A percentile compares a stretch with the other conserved stretches of the same genome.
Conservation (phyloP, 2,113 vertebrate genomes). For the Rhinogobius similis region DNA sequence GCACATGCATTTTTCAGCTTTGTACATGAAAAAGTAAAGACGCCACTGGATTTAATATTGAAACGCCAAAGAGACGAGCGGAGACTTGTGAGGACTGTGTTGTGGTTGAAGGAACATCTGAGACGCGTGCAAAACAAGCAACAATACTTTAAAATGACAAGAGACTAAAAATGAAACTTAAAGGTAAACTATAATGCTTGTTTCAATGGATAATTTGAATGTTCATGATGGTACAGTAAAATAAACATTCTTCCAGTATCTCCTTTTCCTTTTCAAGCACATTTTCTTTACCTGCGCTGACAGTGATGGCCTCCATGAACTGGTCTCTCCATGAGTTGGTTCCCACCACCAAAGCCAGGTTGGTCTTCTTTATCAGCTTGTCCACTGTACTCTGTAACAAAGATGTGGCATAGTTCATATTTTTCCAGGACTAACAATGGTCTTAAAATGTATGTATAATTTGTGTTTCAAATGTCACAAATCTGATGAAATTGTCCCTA, state of each 20-base stretch:
- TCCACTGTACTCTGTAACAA: slow-evolving; percentile 90
- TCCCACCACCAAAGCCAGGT: slow-evolving; percentile 95
- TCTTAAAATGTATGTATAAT: no score
- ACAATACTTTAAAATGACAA: slow-evolving; percentile 7
- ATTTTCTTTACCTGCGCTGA: slow-evolving; percentile 89
- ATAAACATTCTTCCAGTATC: background rate
- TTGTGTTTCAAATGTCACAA: no score
- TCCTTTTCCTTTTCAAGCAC: background rate
- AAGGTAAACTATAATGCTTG: no score
- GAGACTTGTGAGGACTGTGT: background rate
- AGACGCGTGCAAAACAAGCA: slow-evolving; percentile 7
- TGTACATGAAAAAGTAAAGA: slow-evolving; percentile 66
- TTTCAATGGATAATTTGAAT: no score
- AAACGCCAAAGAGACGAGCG: slow-evolving; percentile 44
- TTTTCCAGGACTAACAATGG: background rate
- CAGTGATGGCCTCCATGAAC: slow-evolving; percentile 98
- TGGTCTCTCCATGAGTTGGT: slow-evolving; percentile 98
- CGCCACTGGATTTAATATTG: slow-evolving; percentile 66
- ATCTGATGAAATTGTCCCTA: no score
- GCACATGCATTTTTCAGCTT: slow-evolving; percentile 57
- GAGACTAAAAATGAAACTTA: background rate
- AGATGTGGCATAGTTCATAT: background rate
- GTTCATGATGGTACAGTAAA: background rate
- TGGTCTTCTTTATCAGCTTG: slow-evolving; percentile 98
- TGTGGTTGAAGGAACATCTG: slow-evolving; percentile 16